Evolutionary conservation across 2,888 invertebrate species (phyloP).

Genomic region (Muschampia plurimacula): DNA sequence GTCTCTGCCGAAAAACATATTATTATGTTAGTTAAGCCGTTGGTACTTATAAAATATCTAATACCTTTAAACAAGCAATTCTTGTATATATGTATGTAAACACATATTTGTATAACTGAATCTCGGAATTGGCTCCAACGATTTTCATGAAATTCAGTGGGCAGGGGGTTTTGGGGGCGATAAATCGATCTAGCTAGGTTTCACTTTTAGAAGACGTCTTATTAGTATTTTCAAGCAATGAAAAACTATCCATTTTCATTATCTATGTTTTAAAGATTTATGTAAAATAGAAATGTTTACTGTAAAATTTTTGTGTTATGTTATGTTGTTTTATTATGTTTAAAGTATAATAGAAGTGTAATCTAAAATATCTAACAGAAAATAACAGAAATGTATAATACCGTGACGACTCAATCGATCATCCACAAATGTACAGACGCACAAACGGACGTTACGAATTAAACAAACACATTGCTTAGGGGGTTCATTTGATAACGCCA

Average conservation of each 20-base stretch:
- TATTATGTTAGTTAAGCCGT: too few relatives aligned
- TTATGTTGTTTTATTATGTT: not conserved
- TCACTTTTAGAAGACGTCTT: too few relatives aligned
- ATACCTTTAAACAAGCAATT: too few relatives aligned
- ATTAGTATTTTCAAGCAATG: too few relatives aligned
- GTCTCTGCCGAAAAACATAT: too few relatives aligned
- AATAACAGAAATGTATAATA: not conserved
- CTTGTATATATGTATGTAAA: too few relatives aligned
- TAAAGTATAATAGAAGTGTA: not conserved
- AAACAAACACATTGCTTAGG: constrained; percentile 23
- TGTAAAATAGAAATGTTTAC: not conserved
- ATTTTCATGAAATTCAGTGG: too few relatives aligned
- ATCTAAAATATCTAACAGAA: not conserved
- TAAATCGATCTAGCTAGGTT: too few relatives aligned
- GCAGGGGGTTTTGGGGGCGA: too few relatives aligned
- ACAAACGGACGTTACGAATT: constrained; percentile 40
- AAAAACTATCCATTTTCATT: not conserved
- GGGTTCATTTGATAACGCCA: constrained; percentile 1
- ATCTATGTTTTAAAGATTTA: not conserved
- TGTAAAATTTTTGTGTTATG: not conserved
- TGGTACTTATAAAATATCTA: too few relatives aligned
- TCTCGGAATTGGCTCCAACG: too few relatives aligned
- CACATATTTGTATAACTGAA: too few relatives aligned
- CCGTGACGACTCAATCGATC: constrained; percentile 49
- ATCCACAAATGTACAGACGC: constrained; percentile 46